A percentile compares a stretch with the other conserved stretches of the same genome.
Evolutionary conservation across 2,113 vertebrate species (phyloP).

Genomic region (Megaceryle torquata): DNA sequence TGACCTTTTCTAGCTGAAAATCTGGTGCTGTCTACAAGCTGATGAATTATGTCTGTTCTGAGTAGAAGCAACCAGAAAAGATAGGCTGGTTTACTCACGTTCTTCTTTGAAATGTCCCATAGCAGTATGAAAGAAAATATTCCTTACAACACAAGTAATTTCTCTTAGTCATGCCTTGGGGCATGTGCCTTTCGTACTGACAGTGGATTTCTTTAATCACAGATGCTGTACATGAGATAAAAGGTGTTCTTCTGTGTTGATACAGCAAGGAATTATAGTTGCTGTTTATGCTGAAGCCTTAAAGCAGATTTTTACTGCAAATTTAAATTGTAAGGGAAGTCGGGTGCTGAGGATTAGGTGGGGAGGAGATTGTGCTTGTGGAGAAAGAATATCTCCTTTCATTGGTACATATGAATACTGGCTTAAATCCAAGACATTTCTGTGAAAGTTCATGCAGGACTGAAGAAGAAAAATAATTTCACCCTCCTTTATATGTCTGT

Average conservation of each 20-base stretch:
- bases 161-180: neutral
- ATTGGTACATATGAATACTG: neutral
- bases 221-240: neutral
- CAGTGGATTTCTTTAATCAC: neutral
- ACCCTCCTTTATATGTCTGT: neutral
- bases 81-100: neutral
- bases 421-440: neutral
- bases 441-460: neutral
- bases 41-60: neutral
- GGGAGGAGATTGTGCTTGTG: neutral
- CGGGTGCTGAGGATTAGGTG: neutral
- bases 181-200: neutral
- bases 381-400: neutral
- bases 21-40: neutral
- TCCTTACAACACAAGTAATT: neutral
- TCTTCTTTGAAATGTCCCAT: neutral
- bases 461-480: neutral
- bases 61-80: neutral
- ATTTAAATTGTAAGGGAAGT: neutral
- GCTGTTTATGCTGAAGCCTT: neutral
- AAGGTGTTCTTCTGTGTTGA: neutral
- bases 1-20: slow-evolving; percentile 49
- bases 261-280: neutral
- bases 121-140: neutral
- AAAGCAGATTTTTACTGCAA: neutral